A percentile compares a stretch with the other conserved stretches of the same genome.
Evolutionary conservation across 2,113 vertebrate species (phyloP).

Genomic region (Paralichthys olivaceus): DNA sequence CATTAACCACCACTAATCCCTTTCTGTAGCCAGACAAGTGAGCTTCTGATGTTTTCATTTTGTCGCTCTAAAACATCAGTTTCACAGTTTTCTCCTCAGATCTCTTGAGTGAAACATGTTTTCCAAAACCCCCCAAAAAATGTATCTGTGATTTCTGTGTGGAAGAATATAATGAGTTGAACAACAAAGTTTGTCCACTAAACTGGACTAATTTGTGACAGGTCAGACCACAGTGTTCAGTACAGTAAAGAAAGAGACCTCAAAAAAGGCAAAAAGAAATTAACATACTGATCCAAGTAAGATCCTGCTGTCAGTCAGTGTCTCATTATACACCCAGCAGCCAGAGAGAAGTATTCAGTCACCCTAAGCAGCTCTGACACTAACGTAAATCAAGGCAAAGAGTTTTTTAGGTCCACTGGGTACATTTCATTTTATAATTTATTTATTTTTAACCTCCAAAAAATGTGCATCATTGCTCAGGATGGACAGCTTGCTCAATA

Average conservation of each 20-base stretch:
- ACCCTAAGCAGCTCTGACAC: slow-evolving; percentile 12
- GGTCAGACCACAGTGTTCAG: not conserved
- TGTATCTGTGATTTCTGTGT: too few species aligned
- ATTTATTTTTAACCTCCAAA: slow-evolving; percentile 44
- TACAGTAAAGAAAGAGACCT: not conserved
- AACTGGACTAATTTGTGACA: not conserved
- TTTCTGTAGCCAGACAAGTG: slow-evolving; percentile 1
- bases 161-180: too few species aligned
- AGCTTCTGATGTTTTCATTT: not conserved
- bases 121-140: too few species aligned
- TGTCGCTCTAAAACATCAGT: not conserved
- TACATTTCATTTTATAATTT: slow-evolving; percentile 53
- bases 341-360: slow-evolving; percentile 39
- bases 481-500: slow-evolving; percentile 78
- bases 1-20: not conserved
- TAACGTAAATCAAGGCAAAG: slow-evolving; percentile 48
- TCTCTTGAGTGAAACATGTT: too few species aligned
- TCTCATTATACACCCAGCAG: not conserved
- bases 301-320: not conserved
- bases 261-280: not conserved
- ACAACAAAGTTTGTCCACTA: too few species aligned
- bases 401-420: slow-evolving; percentile 50
- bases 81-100: not conserved
- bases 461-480: slow-evolving; percentile 73
- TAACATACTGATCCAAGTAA: not conserved